A percentile compares a stretch with the other conserved stretches of the same genome.
phyloP scores from a whole-genome alignment of 1,140 invertebrate genomes.

The Limonius californicus region DNA sequence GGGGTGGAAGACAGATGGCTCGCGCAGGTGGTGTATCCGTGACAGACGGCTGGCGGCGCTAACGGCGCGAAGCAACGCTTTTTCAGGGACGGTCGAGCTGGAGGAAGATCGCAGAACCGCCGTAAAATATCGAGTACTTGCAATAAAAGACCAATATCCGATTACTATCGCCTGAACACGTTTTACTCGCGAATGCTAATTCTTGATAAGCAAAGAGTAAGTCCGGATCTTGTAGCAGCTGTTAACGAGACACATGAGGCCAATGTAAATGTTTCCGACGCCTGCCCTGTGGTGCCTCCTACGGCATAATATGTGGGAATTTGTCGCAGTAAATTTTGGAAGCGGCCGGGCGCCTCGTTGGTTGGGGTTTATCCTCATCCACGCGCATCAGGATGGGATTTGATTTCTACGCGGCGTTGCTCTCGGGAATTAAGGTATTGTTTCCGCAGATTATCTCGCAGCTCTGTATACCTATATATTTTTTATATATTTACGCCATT shows the following conservation, averaged over 20 bases:
- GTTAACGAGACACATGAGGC: slow-evolving; percentile 4
- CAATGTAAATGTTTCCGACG: slow-evolving; percentile 13
- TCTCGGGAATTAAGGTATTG: slow-evolving; percentile 17
- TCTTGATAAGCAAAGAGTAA: not conserved
- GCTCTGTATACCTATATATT: slow-evolving; percentile 11
- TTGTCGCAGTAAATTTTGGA: slow-evolving; percentile 36
- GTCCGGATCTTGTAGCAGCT: not conserved
- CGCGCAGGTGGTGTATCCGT: slow-evolving; percentile 13
- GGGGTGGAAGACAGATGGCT: slow-evolving; percentile 13
- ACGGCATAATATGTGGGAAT: slow-evolving; percentile 36
- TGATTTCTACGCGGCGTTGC: slow-evolving; percentile 10
- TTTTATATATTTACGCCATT: slow-evolving; percentile 11
- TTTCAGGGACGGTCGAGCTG: slow-evolving; percentile 1
- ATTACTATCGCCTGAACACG: not conserved
- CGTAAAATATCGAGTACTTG: not conserved
- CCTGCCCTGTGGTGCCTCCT: slow-evolving; percentile 12
- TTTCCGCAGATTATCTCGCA: slow-evolving; percentile 11
- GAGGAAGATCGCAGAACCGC: not conserved
- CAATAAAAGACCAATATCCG: not conserved
- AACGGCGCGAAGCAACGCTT: slow-evolving; percentile 11
- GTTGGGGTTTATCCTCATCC: slow-evolving; percentile 14
- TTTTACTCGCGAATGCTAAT: not conserved
- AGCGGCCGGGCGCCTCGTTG: slow-evolving; percentile 14
- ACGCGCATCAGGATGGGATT: slow-evolving; percentile 22
- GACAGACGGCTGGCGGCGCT: slow-evolving; percentile 13